These are phyloP conservation scores for Stenodera caucasica DNA, from an alignment of 2,888 invertebrate genomes.

Conservation along the genomic window DNA sequence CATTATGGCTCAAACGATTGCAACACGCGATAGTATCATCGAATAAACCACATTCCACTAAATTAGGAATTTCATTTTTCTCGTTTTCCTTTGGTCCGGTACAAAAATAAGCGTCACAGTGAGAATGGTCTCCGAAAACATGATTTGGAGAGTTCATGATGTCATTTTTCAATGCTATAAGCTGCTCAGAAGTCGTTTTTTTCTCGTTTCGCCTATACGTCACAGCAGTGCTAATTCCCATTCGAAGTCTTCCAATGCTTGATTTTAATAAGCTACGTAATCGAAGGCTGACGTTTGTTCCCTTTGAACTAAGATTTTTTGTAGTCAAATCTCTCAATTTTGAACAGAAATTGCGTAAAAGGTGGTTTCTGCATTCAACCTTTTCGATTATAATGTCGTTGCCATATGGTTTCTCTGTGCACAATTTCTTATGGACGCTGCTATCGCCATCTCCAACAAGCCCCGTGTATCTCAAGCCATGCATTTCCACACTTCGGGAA, in stretches of 20 bases:
- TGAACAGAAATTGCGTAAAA: conserved; percentile 20
- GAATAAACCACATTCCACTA: not conserved
- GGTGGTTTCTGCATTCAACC: conserved; percentile 40
- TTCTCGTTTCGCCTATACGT: too few species aligned
- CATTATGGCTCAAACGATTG: not conserved
- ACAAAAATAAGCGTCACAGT: not conserved
- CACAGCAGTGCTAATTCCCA: too few species aligned
- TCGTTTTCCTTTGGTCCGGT: not conserved
- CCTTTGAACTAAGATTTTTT: too few species aligned
- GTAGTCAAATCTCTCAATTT: not conserved
- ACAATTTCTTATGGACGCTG: conserved; percentile 40
- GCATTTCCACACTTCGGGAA: conserved; percentile 34
- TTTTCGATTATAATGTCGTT: conserved; percentile 33
- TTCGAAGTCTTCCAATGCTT: too few species aligned
- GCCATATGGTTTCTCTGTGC: conserved; percentile 35
- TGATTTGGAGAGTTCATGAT: not conserved
- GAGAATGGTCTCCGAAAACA: not conserved
- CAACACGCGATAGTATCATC: not conserved
- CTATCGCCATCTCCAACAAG: conserved; percentile 48
- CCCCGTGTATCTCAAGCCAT: conserved; percentile 38
- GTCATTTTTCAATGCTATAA: too few species aligned
- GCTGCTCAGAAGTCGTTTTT: too few species aligned
- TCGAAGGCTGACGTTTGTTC: too few species aligned
- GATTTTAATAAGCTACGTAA: too few species aligned
- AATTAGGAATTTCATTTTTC: not conserved